Evolutionary conservation across 2,888 invertebrate genomes (phyloP), one percentile per base, ranked within the genome.

Genomic region (Seira musarum): DNA sequence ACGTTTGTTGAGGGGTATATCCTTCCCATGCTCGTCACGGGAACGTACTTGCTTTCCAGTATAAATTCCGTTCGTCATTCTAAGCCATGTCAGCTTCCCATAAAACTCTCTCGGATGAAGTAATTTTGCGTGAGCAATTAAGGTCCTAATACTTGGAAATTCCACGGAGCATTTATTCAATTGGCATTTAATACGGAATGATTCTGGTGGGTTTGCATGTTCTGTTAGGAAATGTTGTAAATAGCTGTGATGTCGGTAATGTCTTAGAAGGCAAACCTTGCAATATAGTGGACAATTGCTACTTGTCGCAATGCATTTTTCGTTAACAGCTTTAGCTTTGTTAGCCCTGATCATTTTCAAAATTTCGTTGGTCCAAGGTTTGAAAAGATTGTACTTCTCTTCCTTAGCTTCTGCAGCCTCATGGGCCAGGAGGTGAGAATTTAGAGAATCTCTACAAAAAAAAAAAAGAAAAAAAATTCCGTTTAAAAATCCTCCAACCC

Each of bases 361-460:
- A 5, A 30, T 2, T 30, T 30, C 30, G 8, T 30, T 8, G 8
- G 15, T 35, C 65, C 65, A 65, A 3, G 65, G 65, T 17, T 65
- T 2, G 8, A 65, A 65, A 5, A 64, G 25, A 15, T 30, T 30
- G 35, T n/a, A 65, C 17, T 65, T 30, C 30, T 30, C 65, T 30
- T 65, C 65, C 8, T n/a, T 0, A 0, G 30, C 65, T n/a, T 65
- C 65, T 1, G 65, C 65, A 13, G 17, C 30, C 35, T 65, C 65
- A 17, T 65, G 65, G 15, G 30, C 30, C 2, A 65, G 5, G n/a
- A 65, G 8, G 30, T 65, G 65, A 1, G 25, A 5, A 8, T 65
- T 65, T 65, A 65, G n/a, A 0, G 65, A 65, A n/a, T 65, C 65
- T 17, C 65, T 65, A n/a, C n/a, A n/a, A n/a, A n/a, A n/a, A n/a